Evolutionary conservation across 2,888 invertebrate species (phyloP).

Genomic region (Noctuana brunneofusca): DNA sequence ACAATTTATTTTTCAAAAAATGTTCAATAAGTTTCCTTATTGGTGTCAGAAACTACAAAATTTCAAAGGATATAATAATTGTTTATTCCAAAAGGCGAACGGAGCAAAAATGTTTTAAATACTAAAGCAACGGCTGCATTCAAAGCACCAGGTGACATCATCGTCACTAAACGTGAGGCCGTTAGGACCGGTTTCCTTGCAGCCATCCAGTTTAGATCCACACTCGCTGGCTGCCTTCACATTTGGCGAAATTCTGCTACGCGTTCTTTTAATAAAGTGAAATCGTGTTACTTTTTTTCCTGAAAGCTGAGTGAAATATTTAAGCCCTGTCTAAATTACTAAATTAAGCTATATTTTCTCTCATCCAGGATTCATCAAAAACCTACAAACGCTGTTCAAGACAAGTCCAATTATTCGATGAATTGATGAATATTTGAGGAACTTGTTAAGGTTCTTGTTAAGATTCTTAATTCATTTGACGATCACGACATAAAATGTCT

Average conservation of each 20-base stretch:
- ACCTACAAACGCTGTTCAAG: not conserved
- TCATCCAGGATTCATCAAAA: not conserved
- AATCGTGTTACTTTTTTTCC: no score
- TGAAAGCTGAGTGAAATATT: no score
- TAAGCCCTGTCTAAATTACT: no score
- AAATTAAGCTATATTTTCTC: no score
- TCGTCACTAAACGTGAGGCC: slow-evolving; percentile 30
- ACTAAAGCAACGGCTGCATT: slow-evolving; percentile 22
- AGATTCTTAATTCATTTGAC: no score
- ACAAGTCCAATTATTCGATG: no score
- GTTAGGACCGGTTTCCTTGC: slow-evolving; percentile 31
- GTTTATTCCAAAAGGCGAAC: not conserved
- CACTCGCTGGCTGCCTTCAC: slow-evolving; percentile 2
- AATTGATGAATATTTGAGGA: no score
- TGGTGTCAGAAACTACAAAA: not conserved
- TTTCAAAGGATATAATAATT: not conserved
- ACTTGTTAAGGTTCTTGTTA: no score
- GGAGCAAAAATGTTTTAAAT: slow-evolving; percentile 15
- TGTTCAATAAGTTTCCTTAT: not conserved
- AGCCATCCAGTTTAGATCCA: slow-evolving; percentile 28
- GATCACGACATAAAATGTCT: no score
- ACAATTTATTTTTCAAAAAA: no score
- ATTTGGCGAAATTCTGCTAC: slow-evolving; percentile 13
- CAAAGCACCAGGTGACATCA: slow-evolving; percentile 30
- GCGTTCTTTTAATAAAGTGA: not conserved